Evolutionary conservation across 2,113 vertebrate genomes (phyloP), one percentile per base, ranked within the genome.

Genomic region (Gila orcuttii): DNA sequence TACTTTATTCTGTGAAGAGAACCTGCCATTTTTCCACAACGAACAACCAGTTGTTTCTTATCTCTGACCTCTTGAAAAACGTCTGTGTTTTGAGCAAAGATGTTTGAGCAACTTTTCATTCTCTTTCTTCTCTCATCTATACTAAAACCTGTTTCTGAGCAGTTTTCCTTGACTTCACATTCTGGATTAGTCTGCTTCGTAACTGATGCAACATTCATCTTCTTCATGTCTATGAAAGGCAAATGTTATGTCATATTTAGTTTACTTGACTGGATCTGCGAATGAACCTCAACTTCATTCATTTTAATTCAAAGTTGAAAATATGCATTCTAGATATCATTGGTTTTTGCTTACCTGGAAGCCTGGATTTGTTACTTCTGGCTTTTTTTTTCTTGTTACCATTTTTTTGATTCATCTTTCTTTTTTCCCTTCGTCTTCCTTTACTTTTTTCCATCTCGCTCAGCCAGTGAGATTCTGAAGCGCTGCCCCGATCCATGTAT

Each of bases 361-460:
- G 42, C 0, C 23, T 74, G 12, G 11, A 75, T 12, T 17, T 28
- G 47, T 50, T 75, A 28, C n/a, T 75, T 50, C n/a, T 50, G n/a
- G 5, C 6, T 50, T 15, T 75, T 75, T 50, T 75, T 42, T 28
- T 75, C n/a, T 47, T 17, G 71, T 75, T 31, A 31, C n/a, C 4
- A 28, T 28, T 62, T 77, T 19, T 60, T 73, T 39, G 64, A 73
- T 25, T 88, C 73, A 23, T 50, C 6, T 4, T 88, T 39, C 77
- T 86, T 76, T 7, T 69, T 25, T 6, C 25, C 59, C 76, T 52
- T 8, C 0, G 8, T 57, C 73, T 33, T 50, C 28, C 45, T 11
- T 36, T 75, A n/a, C 13, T 15, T 9, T 47, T n/a, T 9, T 10
- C 39, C 28, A 11, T 17, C 57, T 78, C 50, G 2, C 2, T 68